These are phyloP conservation scores for Nymphicus hollandicus DNA, from an alignment of 2,113 vertebrate species.

Conservation along the genomic window DNA sequence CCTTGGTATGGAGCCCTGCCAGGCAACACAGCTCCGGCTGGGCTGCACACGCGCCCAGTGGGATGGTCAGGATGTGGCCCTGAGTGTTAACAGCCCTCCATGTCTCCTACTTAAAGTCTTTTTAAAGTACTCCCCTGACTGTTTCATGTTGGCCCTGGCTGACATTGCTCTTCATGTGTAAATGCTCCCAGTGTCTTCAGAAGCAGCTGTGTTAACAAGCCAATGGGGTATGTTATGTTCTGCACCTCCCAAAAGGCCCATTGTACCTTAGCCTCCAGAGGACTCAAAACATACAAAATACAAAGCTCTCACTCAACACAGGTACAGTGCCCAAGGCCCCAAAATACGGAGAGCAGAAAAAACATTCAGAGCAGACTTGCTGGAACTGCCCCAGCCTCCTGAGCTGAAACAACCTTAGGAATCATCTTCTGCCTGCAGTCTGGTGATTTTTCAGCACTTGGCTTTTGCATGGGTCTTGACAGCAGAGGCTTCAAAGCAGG, in stretches of 20 bases:
- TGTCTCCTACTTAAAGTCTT: not conserved
- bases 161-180: accelerated
- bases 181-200: not conserved
- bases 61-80: constrained; percentile 6
- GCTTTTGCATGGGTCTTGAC: not conserved
- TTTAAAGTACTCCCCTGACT: not conserved
- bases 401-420: not conserved
- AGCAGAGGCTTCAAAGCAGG: accelerated
- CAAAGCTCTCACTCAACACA: not conserved
- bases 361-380: not conserved
- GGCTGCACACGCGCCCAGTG: not conserved
- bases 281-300: not conserved
- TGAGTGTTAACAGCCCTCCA: constrained; percentile 28
- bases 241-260: not conserved
- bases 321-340: not conserved
- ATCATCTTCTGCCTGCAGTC: not conserved
- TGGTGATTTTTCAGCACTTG: not conserved
- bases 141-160: not conserved
- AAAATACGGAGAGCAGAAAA: not conserved
- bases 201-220: not conserved
- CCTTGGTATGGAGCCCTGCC: not conserved
- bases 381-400: not conserved
- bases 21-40: not conserved
- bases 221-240: not conserved
- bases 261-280: not conserved